Evolutionary conservation across 2,797 vertebrate genomes (phyloP).

Genomic region (Lophura swinhoii): DNA sequence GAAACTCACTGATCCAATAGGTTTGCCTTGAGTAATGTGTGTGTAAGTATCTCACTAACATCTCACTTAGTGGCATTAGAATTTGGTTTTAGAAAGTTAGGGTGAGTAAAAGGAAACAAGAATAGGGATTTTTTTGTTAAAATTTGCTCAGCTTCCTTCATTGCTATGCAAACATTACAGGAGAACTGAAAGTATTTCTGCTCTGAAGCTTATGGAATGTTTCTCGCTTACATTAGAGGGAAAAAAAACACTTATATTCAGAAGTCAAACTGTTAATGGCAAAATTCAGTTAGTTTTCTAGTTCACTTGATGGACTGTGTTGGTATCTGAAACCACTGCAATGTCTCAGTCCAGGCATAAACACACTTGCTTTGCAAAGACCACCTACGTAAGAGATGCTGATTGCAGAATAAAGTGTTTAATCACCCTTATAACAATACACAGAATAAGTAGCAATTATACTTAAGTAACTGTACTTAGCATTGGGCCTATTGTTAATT

Average conservation of each 20-base stretch:
- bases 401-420: neutral
- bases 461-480: neutral
- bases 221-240: neutral
- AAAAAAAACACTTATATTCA: neutral
- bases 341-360: neutral
- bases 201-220: neutral
- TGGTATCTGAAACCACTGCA: neutral
- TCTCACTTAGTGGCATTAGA: neutral
- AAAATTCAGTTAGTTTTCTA: constrained; percentile 5
- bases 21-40: neutral
- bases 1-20: neutral
- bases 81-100: neutral
- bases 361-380: neutral
- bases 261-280: neutral
- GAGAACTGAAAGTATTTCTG: constrained; percentile 1
- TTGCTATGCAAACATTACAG: neutral
- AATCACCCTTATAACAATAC: neutral
- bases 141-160: neutral
- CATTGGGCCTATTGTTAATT: neutral
- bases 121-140: neutral
- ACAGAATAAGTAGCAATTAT: neutral
- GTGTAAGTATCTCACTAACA: neutral
- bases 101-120: neutral
- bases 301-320: neutral
- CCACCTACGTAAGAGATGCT: neutral